These are phyloP conservation scores for Drosophila bunnanda DNA, from an alignment of 2,888 invertebrate genomes.

Conservation along the genomic window DNA sequence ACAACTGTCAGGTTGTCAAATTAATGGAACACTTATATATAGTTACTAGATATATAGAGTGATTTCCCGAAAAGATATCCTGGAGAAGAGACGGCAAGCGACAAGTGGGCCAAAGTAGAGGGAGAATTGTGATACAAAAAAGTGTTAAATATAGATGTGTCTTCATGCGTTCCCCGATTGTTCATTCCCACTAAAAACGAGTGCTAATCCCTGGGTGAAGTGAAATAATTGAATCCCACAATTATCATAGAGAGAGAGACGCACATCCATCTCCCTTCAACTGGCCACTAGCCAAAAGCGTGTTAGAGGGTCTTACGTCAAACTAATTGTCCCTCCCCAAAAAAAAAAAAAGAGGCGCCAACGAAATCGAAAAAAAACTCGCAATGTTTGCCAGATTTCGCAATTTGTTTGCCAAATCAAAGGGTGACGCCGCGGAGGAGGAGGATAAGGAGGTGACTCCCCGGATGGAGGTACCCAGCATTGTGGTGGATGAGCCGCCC, in stretches of 20 bases:
- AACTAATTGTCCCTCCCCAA: constrained; percentile 39
- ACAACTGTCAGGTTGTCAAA: constrained; percentile 67
- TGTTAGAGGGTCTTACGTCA: constrained; percentile 67
- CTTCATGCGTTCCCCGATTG: constrained; percentile 7
- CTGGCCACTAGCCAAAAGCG: constrained; percentile 78
- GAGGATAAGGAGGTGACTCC: background rate
- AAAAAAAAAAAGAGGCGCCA: constrained; percentile 16
- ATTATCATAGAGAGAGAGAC: constrained; percentile 46
- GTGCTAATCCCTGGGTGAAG: constrained; percentile 39
- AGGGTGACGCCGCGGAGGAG: constrained; percentile 42
- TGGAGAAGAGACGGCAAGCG: constrained; percentile 59
- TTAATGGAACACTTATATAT: constrained; percentile 49
- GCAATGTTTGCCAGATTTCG: constrained; percentile 83
- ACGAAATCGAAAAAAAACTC: constrained; percentile 7
- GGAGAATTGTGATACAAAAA: constrained; percentile 25
- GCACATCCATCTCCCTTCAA: constrained; percentile 10
- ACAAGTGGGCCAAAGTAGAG: constrained; percentile 71
- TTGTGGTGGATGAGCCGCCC: constrained; percentile 59
- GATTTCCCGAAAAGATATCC: constrained; percentile 7
- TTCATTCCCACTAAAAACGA: background rate
- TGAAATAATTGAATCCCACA: constrained; percentile 53
- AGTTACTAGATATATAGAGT: constrained; percentile 22
- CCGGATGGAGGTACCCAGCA: constrained; percentile 54
- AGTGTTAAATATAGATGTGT: constrained; percentile 52
- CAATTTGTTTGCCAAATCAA: constrained; percentile 81